phyloP scores from a whole-genome alignment of 2,888 invertebrate genomes.

The Electrophaes corylata region DNA sequence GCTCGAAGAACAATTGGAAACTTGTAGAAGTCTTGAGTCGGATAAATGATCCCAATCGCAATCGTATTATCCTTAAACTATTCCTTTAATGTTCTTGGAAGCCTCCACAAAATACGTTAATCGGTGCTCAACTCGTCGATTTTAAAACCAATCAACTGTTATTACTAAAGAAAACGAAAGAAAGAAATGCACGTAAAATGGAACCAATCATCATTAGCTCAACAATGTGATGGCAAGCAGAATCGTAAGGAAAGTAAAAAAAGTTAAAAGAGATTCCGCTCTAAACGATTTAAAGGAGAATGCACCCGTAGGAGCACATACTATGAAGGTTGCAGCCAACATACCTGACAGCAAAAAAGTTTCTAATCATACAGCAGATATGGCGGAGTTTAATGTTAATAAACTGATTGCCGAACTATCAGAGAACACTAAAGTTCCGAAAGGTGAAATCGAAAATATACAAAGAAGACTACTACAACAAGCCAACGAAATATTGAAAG shows the following conservation, averaged over 20 bases:
- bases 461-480: conserved; percentile 74
- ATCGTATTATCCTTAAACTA: conserved; percentile 1
- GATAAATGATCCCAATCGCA: not conserved
- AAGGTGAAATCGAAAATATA: conserved; percentile 75
- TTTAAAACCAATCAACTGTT: conserved; percentile 38
- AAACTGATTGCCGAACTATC: conserved; percentile 76
- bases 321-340: conserved; percentile 70
- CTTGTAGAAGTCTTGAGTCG: too few species aligned
- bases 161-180: conserved; percentile 43
- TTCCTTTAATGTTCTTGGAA: conserved; percentile 40
- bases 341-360: conserved; percentile 50
- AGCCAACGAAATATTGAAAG: conserved; percentile 79
- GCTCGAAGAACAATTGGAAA: not conserved
- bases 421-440: conserved; percentile 74
- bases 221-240: conserved; percentile 88
- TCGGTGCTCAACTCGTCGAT: conserved; percentile 31
- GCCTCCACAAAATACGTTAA: conserved; percentile 51
- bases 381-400: conserved; percentile 73
- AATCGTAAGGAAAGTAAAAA: conserved; percentile 89
- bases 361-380: conserved; percentile 51
- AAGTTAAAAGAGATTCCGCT: conserved; percentile 80
- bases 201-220: conserved; percentile 64
- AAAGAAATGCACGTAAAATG: conserved; percentile 44
- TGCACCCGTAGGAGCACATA: conserved; percentile 12
- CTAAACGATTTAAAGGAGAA: conserved; percentile 36